A percentile compares a stretch with the other conserved stretches of the same genome.
These are phyloP conservation scores for Leucopsar rothschildi DNA, from an alignment of 2,113 vertebrate species.

Conservation along the genomic window DNA sequence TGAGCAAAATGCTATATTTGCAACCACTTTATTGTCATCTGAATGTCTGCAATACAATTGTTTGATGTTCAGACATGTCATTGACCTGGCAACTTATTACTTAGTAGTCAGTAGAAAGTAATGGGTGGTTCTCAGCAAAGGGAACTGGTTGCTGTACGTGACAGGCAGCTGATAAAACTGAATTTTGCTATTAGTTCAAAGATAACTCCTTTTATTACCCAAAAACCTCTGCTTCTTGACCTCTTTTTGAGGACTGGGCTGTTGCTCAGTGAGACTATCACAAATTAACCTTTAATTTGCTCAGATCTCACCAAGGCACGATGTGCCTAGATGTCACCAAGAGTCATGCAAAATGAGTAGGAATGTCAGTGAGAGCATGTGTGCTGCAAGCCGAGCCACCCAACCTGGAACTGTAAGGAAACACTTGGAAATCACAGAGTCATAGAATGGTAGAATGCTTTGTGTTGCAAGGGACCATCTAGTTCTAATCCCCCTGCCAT, in stretches of 20 bases:
- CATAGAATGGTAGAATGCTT: not conserved
- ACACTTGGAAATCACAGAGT: not conserved
- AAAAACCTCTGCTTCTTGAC: not conserved
- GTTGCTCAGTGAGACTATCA: not conserved
- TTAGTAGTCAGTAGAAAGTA: not conserved
- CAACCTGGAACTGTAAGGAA: not conserved
- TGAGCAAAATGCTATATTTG: not conserved
- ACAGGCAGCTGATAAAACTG: not conserved
- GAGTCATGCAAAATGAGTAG: not conserved
- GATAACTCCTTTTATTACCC: not conserved
- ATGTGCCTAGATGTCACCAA: not conserved
- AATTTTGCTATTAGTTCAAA: not conserved
- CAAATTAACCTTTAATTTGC: not conserved
- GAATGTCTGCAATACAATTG: not conserved
- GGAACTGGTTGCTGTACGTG: accelerated
- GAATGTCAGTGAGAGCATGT: not conserved
- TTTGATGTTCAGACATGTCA: not conserved
- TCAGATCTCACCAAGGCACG: not conserved
- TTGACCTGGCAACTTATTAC: not conserved
- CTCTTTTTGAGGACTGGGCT: not conserved
- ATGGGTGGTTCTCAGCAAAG: not conserved
- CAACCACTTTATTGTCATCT: not conserved
- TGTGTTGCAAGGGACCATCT: not conserved
- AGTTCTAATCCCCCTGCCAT: not conserved
- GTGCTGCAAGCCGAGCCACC: not conserved